These are phyloP conservation scores for Dryoscopus gambensis DNA, from an alignment of 2,113 vertebrate genomes.

Conservation along the genomic window DNA sequence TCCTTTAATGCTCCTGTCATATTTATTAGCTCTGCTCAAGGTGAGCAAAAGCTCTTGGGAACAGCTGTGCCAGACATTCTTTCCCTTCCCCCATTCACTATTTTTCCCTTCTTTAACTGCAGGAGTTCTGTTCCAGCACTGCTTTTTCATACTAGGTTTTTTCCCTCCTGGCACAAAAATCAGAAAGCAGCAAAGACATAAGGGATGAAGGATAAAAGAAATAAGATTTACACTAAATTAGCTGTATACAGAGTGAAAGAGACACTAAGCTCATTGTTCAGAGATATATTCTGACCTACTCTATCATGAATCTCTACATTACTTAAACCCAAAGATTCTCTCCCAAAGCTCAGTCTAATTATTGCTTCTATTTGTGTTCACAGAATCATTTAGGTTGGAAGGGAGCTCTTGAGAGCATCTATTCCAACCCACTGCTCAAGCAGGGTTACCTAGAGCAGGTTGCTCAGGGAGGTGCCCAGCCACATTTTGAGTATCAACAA, in stretches of 20 bases:
- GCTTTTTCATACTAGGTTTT: background rate
- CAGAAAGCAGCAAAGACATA: constrained; percentile 35
- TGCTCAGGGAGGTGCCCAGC: background rate
- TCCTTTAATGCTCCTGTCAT: constrained; percentile 32
- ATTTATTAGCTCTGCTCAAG: constrained; percentile 47
- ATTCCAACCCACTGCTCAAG: background rate
- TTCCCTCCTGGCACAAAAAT: constrained; percentile 4
- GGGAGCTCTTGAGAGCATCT: background rate
- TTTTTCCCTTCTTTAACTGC: background rate
- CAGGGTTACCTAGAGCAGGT: background rate
- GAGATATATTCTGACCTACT: background rate
- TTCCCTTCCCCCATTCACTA: background rate
- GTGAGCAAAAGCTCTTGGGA: constrained; percentile 41
- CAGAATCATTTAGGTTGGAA: background rate
- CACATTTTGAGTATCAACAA: background rate
- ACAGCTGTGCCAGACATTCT: background rate
- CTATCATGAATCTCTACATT: background rate
- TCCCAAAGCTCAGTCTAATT: background rate
- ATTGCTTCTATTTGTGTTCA: background rate
- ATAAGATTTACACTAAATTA: constrained; percentile 56
- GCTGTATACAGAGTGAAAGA: background rate
- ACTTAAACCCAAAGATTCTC: background rate
- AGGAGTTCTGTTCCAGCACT: background rate
- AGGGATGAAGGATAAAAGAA: constrained; percentile 54
- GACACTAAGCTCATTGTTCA: background rate